A percentile compares a stretch with the other conserved stretches of the same genome.
Evolutionary conservation across 2,888 invertebrate species (phyloP).

Genomic region (Criorhina ranunculi): DNA sequence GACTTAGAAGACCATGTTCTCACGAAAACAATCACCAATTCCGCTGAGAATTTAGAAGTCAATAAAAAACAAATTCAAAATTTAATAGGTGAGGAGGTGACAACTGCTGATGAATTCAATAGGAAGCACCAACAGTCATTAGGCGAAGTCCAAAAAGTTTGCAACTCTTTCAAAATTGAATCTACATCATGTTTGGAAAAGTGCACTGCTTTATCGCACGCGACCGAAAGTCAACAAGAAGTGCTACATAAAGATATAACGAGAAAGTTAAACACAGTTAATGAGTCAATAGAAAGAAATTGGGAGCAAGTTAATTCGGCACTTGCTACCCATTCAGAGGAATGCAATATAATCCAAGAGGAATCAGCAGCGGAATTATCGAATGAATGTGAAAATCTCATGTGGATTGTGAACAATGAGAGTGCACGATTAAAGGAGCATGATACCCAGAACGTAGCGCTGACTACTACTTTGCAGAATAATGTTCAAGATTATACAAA

Average conservation of each 20-base stretch:
- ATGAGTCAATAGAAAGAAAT: slow-evolving; percentile 44
- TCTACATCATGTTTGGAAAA: slow-evolving; percentile 52
- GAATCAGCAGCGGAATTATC: slow-evolving; percentile 60
- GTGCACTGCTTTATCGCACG: slow-evolving; percentile 61
- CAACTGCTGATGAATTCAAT: slow-evolving; percentile 45
- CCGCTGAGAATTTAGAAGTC: slow-evolving; percentile 79
- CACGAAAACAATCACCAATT: slow-evolving; percentile 78
- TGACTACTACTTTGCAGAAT: slow-evolving; percentile 81
- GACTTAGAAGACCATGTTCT: slow-evolving; percentile 82
- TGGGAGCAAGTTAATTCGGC: slow-evolving; percentile 70
- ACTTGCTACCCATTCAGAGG: slow-evolving; percentile 63
- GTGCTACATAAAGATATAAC: slow-evolving; percentile 30
- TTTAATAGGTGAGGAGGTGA: slow-evolving; percentile 18
- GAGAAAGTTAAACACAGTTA: slow-evolving; percentile 11
- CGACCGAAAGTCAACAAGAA: slow-evolving; percentile 76
- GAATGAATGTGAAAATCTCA: slow-evolving; percentile 62
- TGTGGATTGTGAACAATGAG: slow-evolving; percentile 76
- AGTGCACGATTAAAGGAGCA: slow-evolving; percentile 77
- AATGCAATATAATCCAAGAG: slow-evolving; percentile 74
- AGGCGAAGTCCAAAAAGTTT: slow-evolving; percentile 25
- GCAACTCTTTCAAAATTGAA: slow-evolving; percentile 41
- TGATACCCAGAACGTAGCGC: slow-evolving; percentile 81
- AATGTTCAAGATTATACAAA: slow-evolving; percentile 81
- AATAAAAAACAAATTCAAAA: slow-evolving; percentile 53
- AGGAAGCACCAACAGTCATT: slow-evolving; percentile 26